Evolutionary conservation across 2,797 vertebrate genomes (phyloP), one percentile per base, ranked within the genome.

Genomic region (Balearica regulorum): DNA sequence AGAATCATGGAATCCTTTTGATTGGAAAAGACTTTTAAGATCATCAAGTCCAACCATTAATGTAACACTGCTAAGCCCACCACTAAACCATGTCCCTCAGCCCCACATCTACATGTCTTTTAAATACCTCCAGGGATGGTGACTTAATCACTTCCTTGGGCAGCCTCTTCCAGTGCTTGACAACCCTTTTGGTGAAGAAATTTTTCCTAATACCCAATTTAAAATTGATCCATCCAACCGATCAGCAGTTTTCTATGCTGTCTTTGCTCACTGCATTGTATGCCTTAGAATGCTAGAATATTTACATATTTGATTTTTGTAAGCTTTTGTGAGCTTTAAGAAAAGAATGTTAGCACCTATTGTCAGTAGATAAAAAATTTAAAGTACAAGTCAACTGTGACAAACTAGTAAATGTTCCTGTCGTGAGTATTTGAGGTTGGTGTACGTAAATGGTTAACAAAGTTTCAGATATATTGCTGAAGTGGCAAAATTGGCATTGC

Each of bases 361-460:
- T 89, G 22, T 77, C 10, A 77, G 19, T 31, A 35, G 58, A 18
- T 81, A 28, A 66, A 88, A 70, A 64, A 41, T 12, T 9, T 41
- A 37, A 88, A 83, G 31, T 69, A 25, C 26, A 62, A 8, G 37
- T 80, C 17, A 75, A 1, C 54, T 86, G 49, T 79, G 54, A 33
- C 62, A 90, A 90, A 46, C 11, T 17, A 69, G 51, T 60, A 43
- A 68, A 64, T 22, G 10, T 77, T 77, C 26, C 16, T 82, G 14
- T 65, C 0, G 0, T 15, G n/a, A 81, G 25, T 60, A n/a, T 81
- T 76, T 86, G 51, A 62, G 65, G n/a, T 73, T 3, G 3, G 15
- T 33, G 16, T 51, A 41, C 13, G 64, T 25, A 35, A 39, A 33
- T 49, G 29, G 20, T 84, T 55, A 49, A 70, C 18, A n/a, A 24